Percentiles rank a stretch among this genome's conserved stretches.
Conservation (phyloP, 2,888 invertebrate species). For the Leptopilina myrica region DNA sequence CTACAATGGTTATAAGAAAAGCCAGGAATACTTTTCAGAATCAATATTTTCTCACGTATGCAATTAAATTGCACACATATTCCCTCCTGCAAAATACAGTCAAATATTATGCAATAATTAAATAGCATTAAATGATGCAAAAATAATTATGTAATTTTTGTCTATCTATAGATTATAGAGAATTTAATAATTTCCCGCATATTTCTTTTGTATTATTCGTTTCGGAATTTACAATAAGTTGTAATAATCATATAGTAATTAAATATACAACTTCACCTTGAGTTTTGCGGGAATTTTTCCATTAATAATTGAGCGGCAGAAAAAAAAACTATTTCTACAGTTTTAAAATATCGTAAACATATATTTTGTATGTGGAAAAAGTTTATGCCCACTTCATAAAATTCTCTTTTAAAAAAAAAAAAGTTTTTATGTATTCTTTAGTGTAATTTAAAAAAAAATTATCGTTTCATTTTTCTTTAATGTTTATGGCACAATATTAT, state of each 20-base stretch:
- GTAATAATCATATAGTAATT: neutral
- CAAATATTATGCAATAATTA: slow-evolving; percentile 8
- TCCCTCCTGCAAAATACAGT: neutral
- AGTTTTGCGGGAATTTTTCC: slow-evolving; percentile 4
- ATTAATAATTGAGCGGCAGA: neutral
- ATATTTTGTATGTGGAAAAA: neutral
- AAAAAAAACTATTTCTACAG: neutral
- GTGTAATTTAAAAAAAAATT: neutral
- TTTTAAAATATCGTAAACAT: neutral
- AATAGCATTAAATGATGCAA: slow-evolving; percentile 14
- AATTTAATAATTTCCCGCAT: too few relatives aligned
- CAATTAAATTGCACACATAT: slow-evolving; percentile 16
- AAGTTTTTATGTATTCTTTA: neutral
- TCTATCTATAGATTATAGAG: neutral
- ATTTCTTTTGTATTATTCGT: neutral
- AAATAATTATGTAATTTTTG: slow-evolving; percentile 15
- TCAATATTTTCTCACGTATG: slow-evolving; percentile 22
- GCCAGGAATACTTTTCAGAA: slow-evolving; percentile 15
- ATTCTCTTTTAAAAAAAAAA: neutral
- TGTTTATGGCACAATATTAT: neutral
- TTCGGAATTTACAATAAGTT: neutral
- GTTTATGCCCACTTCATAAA: slow-evolving; percentile 14
- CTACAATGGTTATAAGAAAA: slow-evolving; percentile 20
- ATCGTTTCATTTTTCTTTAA: neutral
- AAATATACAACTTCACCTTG: neutral